These are phyloP conservation scores for Sinonovacula constricta DNA, from an alignment of 1,140 invertebrate genomes.

Conservation along the genomic window DNA sequence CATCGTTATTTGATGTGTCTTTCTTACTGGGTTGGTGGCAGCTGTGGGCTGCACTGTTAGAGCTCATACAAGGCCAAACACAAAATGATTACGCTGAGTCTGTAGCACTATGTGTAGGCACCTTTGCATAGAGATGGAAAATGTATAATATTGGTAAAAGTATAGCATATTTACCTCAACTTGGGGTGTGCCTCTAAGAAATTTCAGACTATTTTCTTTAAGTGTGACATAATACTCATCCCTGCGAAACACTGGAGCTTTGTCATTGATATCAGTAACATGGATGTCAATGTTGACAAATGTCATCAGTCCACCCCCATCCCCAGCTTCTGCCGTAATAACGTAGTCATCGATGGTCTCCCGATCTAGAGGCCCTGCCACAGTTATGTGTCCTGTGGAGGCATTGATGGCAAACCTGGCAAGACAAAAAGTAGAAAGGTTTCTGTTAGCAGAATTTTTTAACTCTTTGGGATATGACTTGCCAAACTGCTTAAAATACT, in stretches of 20 bases:
- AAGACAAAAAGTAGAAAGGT: neutral
- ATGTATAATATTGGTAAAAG: too few relatives aligned
- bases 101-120: too few relatives aligned
- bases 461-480: too few relatives aligned
- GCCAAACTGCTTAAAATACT: too few relatives aligned
- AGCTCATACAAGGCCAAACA: too few relatives aligned
- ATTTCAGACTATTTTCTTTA: slow-evolving; percentile 89
- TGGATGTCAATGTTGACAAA: slow-evolving; percentile 30
- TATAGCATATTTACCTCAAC: too few relatives aligned
- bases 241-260: slow-evolving; percentile 90
- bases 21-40: too few relatives aligned
- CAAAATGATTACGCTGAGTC: too few relatives aligned
- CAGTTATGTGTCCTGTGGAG: slow-evolving; percentile 33
- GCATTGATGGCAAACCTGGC: slow-evolving; percentile 44
- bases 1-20: too few relatives aligned
- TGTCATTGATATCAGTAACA: slow-evolving; percentile 86
- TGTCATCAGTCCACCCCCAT: slow-evolving; percentile 38
- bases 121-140: too few relatives aligned
- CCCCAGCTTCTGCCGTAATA: slow-evolving; percentile 45
- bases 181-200: slow-evolving; percentile 83
- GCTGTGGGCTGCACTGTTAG: too few relatives aligned
- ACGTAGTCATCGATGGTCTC: slow-evolving; percentile 39
- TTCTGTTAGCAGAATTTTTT: too few relatives aligned
- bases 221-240: slow-evolving; percentile 90
- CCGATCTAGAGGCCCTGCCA: slow-evolving; percentile 29